Base-by-base conservation (phyloP, 1,140 invertebrate species). In the Apis florea region DNA sequence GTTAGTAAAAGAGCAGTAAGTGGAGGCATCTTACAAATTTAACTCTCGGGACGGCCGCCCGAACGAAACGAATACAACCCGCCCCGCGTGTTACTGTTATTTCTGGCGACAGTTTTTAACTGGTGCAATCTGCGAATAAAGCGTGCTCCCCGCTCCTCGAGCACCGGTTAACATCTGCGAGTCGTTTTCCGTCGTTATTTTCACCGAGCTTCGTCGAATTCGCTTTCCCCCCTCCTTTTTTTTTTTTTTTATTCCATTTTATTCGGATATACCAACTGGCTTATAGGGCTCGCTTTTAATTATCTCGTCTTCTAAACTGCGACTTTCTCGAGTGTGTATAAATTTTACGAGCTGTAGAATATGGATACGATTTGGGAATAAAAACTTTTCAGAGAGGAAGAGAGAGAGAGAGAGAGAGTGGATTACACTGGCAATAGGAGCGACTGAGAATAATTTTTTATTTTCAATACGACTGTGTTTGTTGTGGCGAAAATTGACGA, bases 31-130 rank as follows among this genome's bases (percentile, higher is more conserved):
- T 75, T 68, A 80, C 79, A 66, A 81, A 81, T 81, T 81, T 81
- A 81, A 81, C 79, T 81, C 79, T 1, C 9, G 63, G 31, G 71
- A 26, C 53, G 24, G 79, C 47, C 47, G 71, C 47, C 31, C 71
- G 79, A 81, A 81, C 79, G 79, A 81, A 81, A 81, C 79, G 79
- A 81, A 75, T 75, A 81, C 71, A 81, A 75, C 72, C 71, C 24
- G 54, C 54, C 31, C 31, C 72, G 71, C 71, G 26, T 81, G 79
- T 81, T 81, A 56, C 24, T 47, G 79, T 75, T 81, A 81, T 81
- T 85, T 83, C 80, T 72, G 85, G 84, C 85, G 85, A 86, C 85
- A 86, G 80, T 86, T 86, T 85, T 83, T 82, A 83, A 66, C 74
- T 76, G 31, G 80, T 68, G 72, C 71, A 83, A 85, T 86, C 70